Percentiles rank a stretch among this genome's conserved stretches.
Conservation (phyloP, 1,140 invertebrate species). For the Brachionus koreanus region DNA sequence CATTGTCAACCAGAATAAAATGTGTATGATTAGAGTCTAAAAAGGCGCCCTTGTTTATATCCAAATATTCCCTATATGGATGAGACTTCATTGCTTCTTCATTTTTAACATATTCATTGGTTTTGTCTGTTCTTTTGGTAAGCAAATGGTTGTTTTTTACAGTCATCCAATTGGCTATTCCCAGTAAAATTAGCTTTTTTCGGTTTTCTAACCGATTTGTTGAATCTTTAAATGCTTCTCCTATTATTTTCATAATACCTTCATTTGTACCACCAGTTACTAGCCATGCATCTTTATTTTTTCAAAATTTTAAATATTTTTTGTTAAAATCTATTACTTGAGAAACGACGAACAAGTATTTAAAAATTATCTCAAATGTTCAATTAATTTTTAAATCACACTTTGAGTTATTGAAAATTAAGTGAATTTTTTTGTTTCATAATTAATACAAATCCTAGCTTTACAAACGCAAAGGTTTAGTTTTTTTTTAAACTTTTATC, state of each 20-base stretch:
- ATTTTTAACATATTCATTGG: neutral
- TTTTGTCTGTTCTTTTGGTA: neutral
- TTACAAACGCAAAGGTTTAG: no score
- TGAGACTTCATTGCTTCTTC: neutral
- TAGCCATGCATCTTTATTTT: conserved; percentile 56
- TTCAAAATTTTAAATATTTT: neutral
- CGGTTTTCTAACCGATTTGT: conserved; percentile 13
- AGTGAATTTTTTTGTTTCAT: no score
- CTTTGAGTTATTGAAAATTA: no score
- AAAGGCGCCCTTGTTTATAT: conserved; percentile 47
- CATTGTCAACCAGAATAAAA: conserved; percentile 61
- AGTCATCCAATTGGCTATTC: conserved; percentile 59
- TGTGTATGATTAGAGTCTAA: conserved; percentile 61
- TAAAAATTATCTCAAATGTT: no score
- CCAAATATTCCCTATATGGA: neutral
- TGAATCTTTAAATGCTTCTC: conserved; percentile 58
- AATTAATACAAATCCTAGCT: no score
- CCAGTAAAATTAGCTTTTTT: conserved; percentile 45
- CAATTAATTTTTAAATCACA: no score
- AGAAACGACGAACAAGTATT: no score
- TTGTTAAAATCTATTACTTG: no score
- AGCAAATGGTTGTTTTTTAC: conserved; percentile 46
- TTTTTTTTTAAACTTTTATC: no score
- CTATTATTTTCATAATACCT: conserved; percentile 61
- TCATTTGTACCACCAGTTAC: conserved; percentile 59